Conservation (phyloP, 2,113 vertebrate genomes). For the Hylia prasina region DNA sequence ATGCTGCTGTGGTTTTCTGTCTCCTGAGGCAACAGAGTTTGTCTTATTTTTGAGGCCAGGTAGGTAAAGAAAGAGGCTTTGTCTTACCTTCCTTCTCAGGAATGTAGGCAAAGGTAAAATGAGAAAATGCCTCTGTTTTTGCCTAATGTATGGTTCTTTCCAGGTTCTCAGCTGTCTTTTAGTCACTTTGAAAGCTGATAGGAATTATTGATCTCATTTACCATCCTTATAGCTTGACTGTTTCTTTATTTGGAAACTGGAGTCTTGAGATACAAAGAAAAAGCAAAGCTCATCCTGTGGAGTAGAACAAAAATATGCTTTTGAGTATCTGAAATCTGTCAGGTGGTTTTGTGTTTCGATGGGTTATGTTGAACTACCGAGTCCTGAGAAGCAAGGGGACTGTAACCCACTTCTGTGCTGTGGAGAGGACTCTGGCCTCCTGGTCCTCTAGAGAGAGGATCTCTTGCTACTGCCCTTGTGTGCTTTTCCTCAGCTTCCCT, state of each 20-base stretch:
- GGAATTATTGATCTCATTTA: conserved; percentile 24
- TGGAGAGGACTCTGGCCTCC: not conserved
- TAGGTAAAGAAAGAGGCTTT: not conserved
- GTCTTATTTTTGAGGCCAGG: not conserved
- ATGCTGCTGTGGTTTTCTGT: not conserved
- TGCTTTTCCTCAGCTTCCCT: not conserved
- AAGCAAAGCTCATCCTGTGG: not conserved
- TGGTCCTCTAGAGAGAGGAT: not conserved
- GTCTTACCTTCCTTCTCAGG: not conserved
- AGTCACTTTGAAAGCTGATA: conserved; percentile 5
- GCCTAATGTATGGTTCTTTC: not conserved
- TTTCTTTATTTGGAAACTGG: not conserved
- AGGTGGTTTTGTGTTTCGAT: not conserved
- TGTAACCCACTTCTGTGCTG: rapidly evolving
- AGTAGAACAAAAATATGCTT: not conserved
- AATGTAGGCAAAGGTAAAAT: not conserved
- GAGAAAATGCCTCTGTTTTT: conserved; percentile 9
- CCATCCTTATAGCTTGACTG: not conserved
- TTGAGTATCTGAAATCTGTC: not conserved
- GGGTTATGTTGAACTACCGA: not conserved
- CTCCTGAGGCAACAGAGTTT: not conserved
- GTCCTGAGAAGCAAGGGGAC: not conserved
- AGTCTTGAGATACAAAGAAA: not conserved
- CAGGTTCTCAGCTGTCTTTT: not conserved
- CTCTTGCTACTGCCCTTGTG: not conserved